phyloP scores from a whole-genome alignment of 2,797 vertebrate species.

The Rallus crepitans region DNA sequence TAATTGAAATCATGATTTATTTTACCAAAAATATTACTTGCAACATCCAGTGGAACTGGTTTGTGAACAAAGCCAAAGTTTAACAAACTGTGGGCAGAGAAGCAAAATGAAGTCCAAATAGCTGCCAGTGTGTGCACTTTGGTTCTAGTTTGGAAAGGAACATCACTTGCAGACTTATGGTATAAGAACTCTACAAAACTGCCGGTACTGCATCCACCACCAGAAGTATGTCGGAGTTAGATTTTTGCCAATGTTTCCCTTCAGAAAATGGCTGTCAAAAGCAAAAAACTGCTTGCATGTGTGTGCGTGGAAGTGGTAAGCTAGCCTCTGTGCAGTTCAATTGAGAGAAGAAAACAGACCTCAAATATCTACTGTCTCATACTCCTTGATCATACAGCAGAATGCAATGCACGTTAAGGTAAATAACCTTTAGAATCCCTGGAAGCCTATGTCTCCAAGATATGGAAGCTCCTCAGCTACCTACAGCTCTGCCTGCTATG shows the following conservation, averaged over 20 bases:
- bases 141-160: conserved; percentile 9
- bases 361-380: not conserved
- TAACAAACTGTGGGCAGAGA: conserved; percentile 5
- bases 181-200: not conserved
- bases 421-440: not conserved
- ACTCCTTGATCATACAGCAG: not conserved
- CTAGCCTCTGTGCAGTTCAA: not conserved
- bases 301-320: not conserved
- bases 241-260: not conserved
- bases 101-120: not conserved
- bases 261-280: not conserved
- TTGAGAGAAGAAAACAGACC: not conserved
- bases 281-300: not conserved
- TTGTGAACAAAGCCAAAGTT: conserved; percentile 44
- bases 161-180: not conserved
- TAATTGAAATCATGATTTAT: not conserved
- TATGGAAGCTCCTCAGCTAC: not conserved
- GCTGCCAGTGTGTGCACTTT: conserved; percentile 1
- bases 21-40: conserved; percentile 20
- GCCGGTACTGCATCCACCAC: not conserved
- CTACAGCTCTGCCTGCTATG: not conserved
- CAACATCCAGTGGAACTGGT: not conserved
- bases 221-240: not conserved
- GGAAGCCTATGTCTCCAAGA: not conserved
- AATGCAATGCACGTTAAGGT: not conserved